A percentile compares a stretch with the other conserved stretches of the same genome.
These are phyloP conservation scores for Chymomyza procnemis DNA, from an alignment of 2,888 invertebrate genomes.

Conservation along the genomic window DNA sequence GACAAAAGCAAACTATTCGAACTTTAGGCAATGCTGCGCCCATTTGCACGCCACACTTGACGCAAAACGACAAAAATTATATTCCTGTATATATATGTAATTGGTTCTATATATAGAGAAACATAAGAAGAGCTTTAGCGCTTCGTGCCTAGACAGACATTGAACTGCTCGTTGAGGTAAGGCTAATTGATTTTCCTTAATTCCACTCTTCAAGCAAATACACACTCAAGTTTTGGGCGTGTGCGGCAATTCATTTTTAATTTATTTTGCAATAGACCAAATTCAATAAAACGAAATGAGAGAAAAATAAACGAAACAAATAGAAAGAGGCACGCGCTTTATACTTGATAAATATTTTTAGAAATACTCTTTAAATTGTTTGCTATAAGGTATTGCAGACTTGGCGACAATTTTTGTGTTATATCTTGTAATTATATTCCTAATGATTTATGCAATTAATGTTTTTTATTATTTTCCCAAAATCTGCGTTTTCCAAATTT, in stretches of 20 bases:
- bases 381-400: background rate
- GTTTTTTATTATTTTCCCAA: too few relatives aligned
- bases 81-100: background rate
- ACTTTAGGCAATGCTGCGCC: background rate
- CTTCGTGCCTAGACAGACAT: background rate
- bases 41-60: background rate
- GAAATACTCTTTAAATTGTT: background rate
- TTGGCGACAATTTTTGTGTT: too few relatives aligned
- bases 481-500: too few relatives aligned
- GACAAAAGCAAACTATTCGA: background rate
- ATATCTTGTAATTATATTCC: too few relatives aligned
- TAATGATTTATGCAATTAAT: too few relatives aligned
- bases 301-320: background rate
- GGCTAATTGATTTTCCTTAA: constrained; percentile 5
- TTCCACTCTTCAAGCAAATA: background rate
- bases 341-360: background rate
- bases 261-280: background rate
- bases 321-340: background rate
- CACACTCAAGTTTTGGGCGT: background rate
- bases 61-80: background rate
- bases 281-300: background rate
- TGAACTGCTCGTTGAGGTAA: background rate
- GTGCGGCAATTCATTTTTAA: background rate
- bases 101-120: background rate
- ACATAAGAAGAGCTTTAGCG: background rate